Base-by-base conservation (phyloP, 1,140 invertebrate genomes). In the Zaprionus ghesquierei region DNA sequence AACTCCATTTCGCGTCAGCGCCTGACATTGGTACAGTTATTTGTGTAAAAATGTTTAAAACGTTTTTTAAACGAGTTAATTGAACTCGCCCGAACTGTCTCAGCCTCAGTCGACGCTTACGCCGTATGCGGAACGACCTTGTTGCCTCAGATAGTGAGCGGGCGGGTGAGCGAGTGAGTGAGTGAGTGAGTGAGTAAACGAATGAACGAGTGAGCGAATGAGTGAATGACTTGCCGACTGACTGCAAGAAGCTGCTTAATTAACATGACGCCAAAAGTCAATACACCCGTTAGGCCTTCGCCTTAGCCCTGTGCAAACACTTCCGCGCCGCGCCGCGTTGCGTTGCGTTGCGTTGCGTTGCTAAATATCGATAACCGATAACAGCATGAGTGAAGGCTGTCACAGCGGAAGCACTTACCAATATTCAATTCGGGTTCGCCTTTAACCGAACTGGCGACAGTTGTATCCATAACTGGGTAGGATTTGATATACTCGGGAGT, bases 351-450 rank as follows among this genome's bases (percentile, higher is more conserved):
- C 12, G n/a, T n/a, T n/a, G n/a, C n/a, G n/a, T n/a, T n/a, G n/a
- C n/a, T n/a, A n/a, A n/a, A n/a, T n/a, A n/a, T n/a, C n/a, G n/a
- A n/a, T 20, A 25, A 29, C 5, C 10, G 22, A 13, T 54, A n/a
- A 20, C 2, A n/a, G 33, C 2, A 1, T 25, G 55, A 13, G 31
- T 41, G 35, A 15, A 5, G n/a, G n/a, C n/a, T n/a, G n/a, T n/a
- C n/a, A n/a, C n/a, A n/a, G n/a, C n/a, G 68, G 54, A 71, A 27
- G 22, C 6, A 86, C 90, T 90, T 71, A 94, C 94, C 94, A 93
- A 94, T 94, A 70, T 94, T 94, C 5, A 94, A 89, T 73, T 94
- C 94, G 0, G 93, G 93, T 68, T 94, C 94, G 0, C 93, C 92
- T 75, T 93, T 93, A 1, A 93, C 92, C 22, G 94, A 94, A 2